Evolutionary conservation across 2,888 invertebrate genomes (phyloP).

Genomic region (Heliconius hortense): DNA sequence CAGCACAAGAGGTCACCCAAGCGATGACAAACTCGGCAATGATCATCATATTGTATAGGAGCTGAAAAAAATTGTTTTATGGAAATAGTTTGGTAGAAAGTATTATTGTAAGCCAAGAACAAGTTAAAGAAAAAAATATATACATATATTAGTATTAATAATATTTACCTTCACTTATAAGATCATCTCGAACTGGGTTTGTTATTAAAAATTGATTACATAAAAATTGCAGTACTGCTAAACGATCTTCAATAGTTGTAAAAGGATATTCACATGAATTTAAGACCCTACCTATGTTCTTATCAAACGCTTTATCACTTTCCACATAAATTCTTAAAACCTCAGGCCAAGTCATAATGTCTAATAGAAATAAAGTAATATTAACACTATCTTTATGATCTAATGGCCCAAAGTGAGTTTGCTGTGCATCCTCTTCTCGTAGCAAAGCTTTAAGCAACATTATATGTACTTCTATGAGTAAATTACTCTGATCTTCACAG

Average conservation of each 20-base stretch:
- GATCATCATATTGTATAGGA: constrained; percentile 95
- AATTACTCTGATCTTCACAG: constrained; percentile 94
- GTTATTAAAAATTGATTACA: constrained; percentile 97
- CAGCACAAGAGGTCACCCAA: constrained; percentile 97
- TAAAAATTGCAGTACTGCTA: constrained; percentile 93
- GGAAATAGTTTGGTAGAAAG: background rate
- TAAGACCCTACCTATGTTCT: constrained; percentile 86
- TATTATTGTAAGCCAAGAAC: background rate
- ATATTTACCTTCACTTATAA: constrained; percentile 92
- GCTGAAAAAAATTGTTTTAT: constrained; percentile 64
- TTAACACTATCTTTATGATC: constrained; percentile 99
- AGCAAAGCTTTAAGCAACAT: constrained; percentile 94
- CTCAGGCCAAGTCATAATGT: constrained; percentile 98
- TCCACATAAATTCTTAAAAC: constrained; percentile 93
- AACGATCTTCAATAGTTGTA: constrained; percentile 87
- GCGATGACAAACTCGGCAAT: constrained; percentile 95
- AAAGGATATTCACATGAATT: constrained; percentile 94
- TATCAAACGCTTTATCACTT: constrained; percentile 92
- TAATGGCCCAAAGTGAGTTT: constrained; percentile 96
- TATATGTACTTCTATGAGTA: constrained; percentile 96
- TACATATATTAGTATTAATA: constrained; percentile 13
- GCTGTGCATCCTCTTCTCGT: constrained; percentile 96
- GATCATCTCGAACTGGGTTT: constrained; percentile 95
- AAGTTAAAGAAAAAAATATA: background rate
- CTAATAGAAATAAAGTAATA: constrained; percentile 94